Percentiles rank a stretch among this genome's conserved stretches.
Evolutionary conservation across 1,140 invertebrate species (phyloP).

Genomic region (Harpegnathos saltator): DNA sequence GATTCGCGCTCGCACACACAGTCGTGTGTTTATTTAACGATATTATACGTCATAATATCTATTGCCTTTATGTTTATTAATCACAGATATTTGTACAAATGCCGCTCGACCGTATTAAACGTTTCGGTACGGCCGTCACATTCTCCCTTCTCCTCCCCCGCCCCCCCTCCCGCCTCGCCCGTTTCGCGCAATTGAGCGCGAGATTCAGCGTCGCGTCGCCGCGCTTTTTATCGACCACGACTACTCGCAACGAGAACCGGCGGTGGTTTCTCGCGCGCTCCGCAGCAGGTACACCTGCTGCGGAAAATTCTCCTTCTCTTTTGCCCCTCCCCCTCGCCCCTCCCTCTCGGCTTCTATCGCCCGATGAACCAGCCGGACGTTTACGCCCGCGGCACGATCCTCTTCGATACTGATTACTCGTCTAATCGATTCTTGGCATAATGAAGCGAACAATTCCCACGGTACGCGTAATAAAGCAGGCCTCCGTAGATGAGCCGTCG

Average conservation of each 20-base stretch:
- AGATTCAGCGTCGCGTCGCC: background rate
- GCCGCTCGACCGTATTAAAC: background rate
- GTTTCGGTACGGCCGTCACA: too few relatives aligned
- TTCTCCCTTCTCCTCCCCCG: background rate
- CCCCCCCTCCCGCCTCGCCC: too few relatives aligned
- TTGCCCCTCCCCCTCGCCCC: too few relatives aligned
- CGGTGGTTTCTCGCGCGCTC: too few relatives aligned
- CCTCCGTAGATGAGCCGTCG: conserved; percentile 31
- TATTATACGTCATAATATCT: background rate
- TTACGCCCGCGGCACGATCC: background rate
- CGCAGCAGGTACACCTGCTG: too few relatives aligned
- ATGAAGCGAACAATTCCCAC: conserved; percentile 52
- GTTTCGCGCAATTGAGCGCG: too few relatives aligned
- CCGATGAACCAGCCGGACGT: background rate
- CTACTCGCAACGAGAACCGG: background rate
- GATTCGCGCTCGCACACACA: background rate
- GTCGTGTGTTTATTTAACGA: conserved; percentile 30
- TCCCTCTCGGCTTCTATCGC: too few relatives aligned
- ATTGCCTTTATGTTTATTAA: conserved; percentile 20
- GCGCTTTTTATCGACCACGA: background rate
- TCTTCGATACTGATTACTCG: conserved; percentile 1
- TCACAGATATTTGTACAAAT: background rate
- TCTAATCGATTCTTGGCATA: conserved; percentile 46
- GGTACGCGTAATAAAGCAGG: conserved; percentile 48
- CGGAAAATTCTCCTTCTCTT: too few relatives aligned